A percentile compares a stretch with the other conserved stretches of the same genome.
Evolutionary conservation across 2,113 vertebrate genomes (phyloP).

Genomic region (Phyllostomus hastatus): DNA sequence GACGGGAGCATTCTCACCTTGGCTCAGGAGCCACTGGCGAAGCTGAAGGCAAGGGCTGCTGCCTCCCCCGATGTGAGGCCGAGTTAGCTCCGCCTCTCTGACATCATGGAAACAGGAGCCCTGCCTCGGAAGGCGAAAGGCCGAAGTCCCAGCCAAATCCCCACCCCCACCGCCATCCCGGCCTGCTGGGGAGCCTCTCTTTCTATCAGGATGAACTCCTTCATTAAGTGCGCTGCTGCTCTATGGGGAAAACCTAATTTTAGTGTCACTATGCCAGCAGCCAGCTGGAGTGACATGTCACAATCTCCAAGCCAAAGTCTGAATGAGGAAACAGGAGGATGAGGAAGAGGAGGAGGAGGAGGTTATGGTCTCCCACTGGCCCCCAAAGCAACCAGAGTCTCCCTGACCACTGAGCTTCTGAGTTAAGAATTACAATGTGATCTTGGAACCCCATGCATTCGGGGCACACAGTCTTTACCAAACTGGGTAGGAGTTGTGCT

Average conservation of each 20-base stretch:
- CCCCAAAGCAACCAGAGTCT: not conserved
- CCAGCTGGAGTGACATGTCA: conserved; percentile 47
- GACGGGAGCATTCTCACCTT: not conserved
- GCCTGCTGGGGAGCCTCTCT: conserved; percentile 23
- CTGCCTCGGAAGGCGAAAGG: not conserved
- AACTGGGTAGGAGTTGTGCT: fast-evolving
- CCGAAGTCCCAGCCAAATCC: conserved; percentile 19
- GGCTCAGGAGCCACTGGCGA: not conserved
- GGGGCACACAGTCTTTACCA: not conserved
- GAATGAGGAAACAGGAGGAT: not conserved
- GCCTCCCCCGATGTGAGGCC: not conserved
- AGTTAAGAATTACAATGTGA: not conserved
- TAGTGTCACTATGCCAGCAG: not conserved
- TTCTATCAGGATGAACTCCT: not conserved
- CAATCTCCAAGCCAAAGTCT: conserved; percentile 9
- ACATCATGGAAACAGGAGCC: conserved; percentile 71
- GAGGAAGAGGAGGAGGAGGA: not conserved
- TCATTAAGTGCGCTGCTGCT: conserved; percentile 19
- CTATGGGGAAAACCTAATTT: conserved; percentile 58
- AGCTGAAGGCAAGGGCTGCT: not conserved
- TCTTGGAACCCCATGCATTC: not conserved
- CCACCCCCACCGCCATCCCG: not conserved
- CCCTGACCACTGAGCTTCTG: not conserved
- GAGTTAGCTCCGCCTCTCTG: conserved; percentile 58
- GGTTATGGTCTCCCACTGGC: not conserved